Percentiles rank a stretch among this genome's conserved stretches.
phyloP scores from a whole-genome alignment of 2,888 invertebrate genomes.

The Lasiommata megera region DNA sequence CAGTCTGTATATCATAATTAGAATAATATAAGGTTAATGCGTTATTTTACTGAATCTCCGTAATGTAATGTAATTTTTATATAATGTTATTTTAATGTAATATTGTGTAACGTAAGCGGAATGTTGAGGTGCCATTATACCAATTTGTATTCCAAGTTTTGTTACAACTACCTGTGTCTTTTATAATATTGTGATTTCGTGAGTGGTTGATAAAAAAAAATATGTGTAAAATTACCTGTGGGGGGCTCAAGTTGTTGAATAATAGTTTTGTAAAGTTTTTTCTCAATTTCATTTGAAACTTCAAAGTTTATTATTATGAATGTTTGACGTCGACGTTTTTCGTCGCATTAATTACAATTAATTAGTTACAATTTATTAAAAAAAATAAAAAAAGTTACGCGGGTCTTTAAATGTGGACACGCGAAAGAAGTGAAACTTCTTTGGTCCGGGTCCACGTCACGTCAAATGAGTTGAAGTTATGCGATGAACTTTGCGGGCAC shows the following conservation, averaged over 20 bases:
- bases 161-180: conserved; percentile 44
- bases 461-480: too few species aligned
- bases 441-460: not conserved
- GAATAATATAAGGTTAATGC: conserved; percentile 50
- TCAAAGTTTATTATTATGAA: conserved; percentile 16
- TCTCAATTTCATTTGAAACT: conserved; percentile 14
- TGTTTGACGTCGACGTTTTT: conserved; percentile 13
- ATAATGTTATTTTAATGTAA: conserved; percentile 71
- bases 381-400: not conserved
- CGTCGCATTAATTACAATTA: conserved; percentile 8
- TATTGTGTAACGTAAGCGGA: conserved; percentile 63
- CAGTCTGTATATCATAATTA: conserved; percentile 25
- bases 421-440: not conserved
- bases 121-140: conserved; percentile 78
- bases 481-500: not conserved
- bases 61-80: conserved; percentile 68
- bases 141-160: conserved; percentile 66
- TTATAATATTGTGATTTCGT: conserved; percentile 11
- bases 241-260: conserved; percentile 19
- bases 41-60: conserved; percentile 74
- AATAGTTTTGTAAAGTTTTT: conserved; percentile 12
- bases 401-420: not conserved
- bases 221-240: conserved; percentile 15
- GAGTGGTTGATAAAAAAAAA: conserved; percentile 8
- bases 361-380: conserved; percentile 23